Percentiles rank a stretch among this genome's conserved stretches.
Evolutionary conservation across 2,888 invertebrate species (phyloP).

Genomic region (Himalopsyche kuldschensis): DNA sequence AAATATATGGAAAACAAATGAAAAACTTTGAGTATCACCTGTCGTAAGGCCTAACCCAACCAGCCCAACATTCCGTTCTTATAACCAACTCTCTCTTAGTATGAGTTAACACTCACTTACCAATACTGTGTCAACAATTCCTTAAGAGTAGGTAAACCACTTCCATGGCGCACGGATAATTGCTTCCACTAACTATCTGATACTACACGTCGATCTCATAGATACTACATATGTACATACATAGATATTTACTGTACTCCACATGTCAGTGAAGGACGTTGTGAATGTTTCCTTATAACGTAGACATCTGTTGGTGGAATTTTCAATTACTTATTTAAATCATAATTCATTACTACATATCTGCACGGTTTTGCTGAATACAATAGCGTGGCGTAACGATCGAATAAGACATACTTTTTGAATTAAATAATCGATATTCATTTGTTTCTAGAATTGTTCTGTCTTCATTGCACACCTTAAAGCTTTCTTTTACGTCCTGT

Average conservation of each 20-base stretch:
- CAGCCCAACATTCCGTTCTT: neutral
- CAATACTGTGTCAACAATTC: neutral
- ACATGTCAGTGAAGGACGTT: neutral
- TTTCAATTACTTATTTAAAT: neutral
- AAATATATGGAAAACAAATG: too few relatives aligned
- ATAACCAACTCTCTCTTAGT: neutral
- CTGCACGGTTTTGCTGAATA: too few relatives aligned
- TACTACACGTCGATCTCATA: neutral
- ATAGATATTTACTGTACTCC: too few relatives aligned
- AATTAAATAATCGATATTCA: too few relatives aligned
- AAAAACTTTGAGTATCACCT: neutral
- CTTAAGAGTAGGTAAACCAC: neutral
- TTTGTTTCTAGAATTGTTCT: too few relatives aligned
- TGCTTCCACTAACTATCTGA: neutral
- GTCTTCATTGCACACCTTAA: too few relatives aligned
- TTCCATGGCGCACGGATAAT: neutral
- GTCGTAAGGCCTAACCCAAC: neutral
- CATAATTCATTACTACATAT: too few relatives aligned
- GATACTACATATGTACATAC: neutral
- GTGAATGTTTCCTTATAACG: too few relatives aligned
- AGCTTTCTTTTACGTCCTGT: too few relatives aligned
- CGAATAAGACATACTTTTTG: too few relatives aligned
- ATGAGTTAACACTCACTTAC: neutral
- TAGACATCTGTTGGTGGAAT: neutral
- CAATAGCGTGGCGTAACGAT: too few relatives aligned